Evolutionary conservation across 2,888 invertebrate genomes (phyloP), one percentile per base, ranked within the genome.

Genomic region (Chymomyza amoena): DNA sequence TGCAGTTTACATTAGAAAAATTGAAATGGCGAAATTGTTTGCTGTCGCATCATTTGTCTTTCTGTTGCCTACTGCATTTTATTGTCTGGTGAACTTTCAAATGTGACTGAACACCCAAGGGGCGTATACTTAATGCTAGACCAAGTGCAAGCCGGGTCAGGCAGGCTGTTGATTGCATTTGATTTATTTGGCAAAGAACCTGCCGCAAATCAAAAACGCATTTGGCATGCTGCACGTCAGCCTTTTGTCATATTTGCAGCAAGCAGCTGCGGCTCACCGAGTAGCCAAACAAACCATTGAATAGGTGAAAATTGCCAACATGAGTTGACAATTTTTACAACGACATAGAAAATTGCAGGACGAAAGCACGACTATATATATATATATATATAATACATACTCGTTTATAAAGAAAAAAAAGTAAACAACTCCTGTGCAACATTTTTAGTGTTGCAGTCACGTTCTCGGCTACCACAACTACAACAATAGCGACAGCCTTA

Each of bases 231-330:
- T 68, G 61, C 63, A 77, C 70, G 69, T 51, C 70, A 70, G 50
- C 57, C 61, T 20, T 15, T 15, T 54, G 18, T 54, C 54, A 54
- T 54, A 54, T 20, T 18, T n/a, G 20, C 54, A n/a, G 54, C 54
- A 16, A n/a, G 54, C 20, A 20, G 18, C 10, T 82, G 76, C 78
- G 78, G 74, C 85, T 69, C 64, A 63, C 69, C 66, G 70, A 75
- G 68, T 64, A 60, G n/a, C 28, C 25, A 28, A 60, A 15, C 60
- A 16, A 60, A 4, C 36, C n/a, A 60, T 20, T 20, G 78, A 75
- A 68, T 76, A 84, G 88, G 83, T 88, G 86, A 88, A 84, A 84
- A 84, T 84, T 88, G 86, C 72, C 79, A 88, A 88, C 83, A 88
- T 88, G 86, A 88, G 86, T 88, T 83, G 83, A 85, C 88, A 88